phyloP scores from a whole-genome alignment of 2,888 invertebrate genomes.

The Melieria omissa region DNA sequence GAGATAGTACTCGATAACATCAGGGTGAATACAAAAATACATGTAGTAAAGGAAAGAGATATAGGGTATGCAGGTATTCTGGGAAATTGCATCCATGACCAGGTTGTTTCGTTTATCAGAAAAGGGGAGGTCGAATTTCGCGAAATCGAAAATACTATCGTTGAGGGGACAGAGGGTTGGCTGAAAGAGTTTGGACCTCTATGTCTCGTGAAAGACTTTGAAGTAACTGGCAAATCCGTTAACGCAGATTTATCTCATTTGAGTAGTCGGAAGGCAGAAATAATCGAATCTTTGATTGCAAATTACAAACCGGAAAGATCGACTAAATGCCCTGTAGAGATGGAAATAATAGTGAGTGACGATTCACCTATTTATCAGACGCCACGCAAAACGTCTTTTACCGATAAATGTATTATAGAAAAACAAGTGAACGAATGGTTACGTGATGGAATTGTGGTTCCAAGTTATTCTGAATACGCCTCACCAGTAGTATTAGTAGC shows the following conservation, averaged over 20 bases:
- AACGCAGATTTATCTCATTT: slow-evolving; percentile 9
- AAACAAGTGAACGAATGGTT: too few relatives aligned
- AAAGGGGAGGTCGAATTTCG: neutral
- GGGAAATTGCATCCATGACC: neutral
- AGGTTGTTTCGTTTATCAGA: slow-evolving; percentile 5
- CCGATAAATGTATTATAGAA: too few relatives aligned
- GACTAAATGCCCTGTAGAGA: slow-evolving; percentile 11
- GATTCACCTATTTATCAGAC: slow-evolving; percentile 36
- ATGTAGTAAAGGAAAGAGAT: neutral
- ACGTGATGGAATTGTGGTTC: too few relatives aligned
- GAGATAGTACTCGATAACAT: neutral
- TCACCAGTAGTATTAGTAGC: too few relatives aligned
- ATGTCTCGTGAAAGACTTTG: neutral
- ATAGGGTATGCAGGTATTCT: neutral
- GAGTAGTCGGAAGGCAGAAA: neutral
- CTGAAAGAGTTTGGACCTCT: neutral
- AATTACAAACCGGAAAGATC: neutral
- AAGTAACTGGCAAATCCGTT: neutral
- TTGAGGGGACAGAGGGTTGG: neutral
- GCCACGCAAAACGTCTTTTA: slow-evolving; percentile 20
- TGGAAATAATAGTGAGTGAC: slow-evolving; percentile 13
- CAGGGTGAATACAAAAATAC: neutral
- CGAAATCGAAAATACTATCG: too few relatives aligned
- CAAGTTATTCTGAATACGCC: too few relatives aligned
- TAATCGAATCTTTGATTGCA: neutral